phyloP scores from a whole-genome alignment of 2,113 vertebrate species.

The Gorsachius goisagi region DNA sequence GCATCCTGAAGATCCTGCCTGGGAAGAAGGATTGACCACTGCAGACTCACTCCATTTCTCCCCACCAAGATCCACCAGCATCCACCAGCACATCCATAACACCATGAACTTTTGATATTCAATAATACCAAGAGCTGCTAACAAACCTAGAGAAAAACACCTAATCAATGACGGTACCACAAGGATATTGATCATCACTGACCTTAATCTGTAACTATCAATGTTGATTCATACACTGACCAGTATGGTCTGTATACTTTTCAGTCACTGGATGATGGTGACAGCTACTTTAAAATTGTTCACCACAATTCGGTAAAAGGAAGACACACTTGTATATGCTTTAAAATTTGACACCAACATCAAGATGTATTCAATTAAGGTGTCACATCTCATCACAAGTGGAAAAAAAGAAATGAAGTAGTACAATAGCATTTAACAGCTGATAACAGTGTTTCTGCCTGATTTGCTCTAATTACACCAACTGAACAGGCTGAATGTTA shows the following conservation, averaged over 20 bases:
- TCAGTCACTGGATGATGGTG: background rate
- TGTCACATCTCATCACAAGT: constrained; percentile 62
- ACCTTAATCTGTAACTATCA: background rate
- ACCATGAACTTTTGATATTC: background rate
- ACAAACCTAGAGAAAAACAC: background rate
- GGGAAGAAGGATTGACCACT: background rate
- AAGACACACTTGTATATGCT: constrained; percentile 40
- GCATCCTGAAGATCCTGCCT: background rate
- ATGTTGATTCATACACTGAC: background rate
- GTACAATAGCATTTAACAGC: constrained; percentile 66
- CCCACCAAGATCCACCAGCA: background rate
- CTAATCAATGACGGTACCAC: background rate
- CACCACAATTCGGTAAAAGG: background rate
- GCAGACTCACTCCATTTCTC: background rate
- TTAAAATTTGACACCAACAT: constrained; percentile 55
- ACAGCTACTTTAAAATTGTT: constrained; percentile 48
- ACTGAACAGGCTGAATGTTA: constrained; percentile 54
- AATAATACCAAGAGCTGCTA: background rate
- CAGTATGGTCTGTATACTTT: background rate
- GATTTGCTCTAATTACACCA: constrained; percentile 68
- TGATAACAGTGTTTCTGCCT: constrained; percentile 71
- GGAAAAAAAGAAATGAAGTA: constrained; percentile 60
- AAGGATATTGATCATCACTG: background rate
- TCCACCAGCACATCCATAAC: background rate
- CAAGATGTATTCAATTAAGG: constrained; percentile 65